Evolutionary conservation across 2,113 vertebrate species (phyloP), one percentile per base, ranked within the genome.

Genomic region (Benitochromis conjunctus): DNA sequence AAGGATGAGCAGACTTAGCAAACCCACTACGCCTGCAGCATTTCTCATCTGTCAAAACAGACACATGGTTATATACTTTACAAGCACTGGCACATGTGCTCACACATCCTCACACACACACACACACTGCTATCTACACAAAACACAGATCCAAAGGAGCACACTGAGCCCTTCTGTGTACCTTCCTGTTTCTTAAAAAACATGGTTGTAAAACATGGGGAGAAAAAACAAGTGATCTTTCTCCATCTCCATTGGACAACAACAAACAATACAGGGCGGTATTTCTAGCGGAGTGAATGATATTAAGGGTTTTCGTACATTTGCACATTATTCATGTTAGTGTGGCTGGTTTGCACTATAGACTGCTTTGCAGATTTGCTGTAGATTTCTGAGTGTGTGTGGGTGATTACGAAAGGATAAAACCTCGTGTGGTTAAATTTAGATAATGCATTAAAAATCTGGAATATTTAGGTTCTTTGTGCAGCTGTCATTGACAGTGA

Each of bases 1-100:
- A 57, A 84, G 10, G 3, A 85, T 48, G 43, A 10, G 38, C 38
- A 81, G 55, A 80, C 36, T 19, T 51, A 77, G 53, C 18, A 83
- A 55, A 80, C 13, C 38, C 19, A 84, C 77, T 83, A 24, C 6
- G 53, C 62, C 78, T 38, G 38, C 5, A 81, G 78, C 80, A 58
- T 82, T 71, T 46, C 34, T 87, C 36, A 81, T 77, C 66, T 83
- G 71, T 77, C 81, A 74, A 57, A 80, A 84, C 85, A 79, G 51
- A 64, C 48, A 46, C 31, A 18, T 18, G 31, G 7, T 53, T 13
- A 26, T 6, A n/a, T 16, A 29, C 36, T 16, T 34, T 56, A 18
- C 36, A 62, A 31, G 56, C 51, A 60, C 13, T 51, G 34, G 29
- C 46, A 69, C 24, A 46, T 11, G 16, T 38, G 16, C 4, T 1